A percentile compares a stretch with the other conserved stretches of the same genome.
Evolutionary conservation across 2,113 vertebrate genomes (phyloP).

Genomic region (Oreotrochilus melanogaster): DNA sequence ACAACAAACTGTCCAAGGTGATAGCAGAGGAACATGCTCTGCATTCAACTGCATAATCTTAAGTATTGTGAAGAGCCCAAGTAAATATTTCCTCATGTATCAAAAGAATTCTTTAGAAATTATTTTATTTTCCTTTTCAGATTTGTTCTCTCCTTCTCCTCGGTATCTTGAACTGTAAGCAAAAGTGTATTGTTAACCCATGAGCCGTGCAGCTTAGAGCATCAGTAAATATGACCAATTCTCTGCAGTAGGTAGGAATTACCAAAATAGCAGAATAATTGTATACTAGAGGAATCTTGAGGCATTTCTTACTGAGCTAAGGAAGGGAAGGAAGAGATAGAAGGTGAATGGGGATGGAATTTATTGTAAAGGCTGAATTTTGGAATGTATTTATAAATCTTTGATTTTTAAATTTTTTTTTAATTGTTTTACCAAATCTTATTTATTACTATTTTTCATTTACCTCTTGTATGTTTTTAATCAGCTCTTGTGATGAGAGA

Average conservation of each 20-base stretch:
- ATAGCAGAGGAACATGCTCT: not conserved
- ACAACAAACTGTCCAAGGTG: not conserved
- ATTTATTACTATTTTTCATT: conserved; percentile 23
- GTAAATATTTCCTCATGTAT: not conserved
- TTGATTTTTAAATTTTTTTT: not conserved
- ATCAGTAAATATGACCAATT: not conserved
- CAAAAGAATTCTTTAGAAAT: not conserved
- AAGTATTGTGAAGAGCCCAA: not conserved
- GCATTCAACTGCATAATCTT: not conserved
- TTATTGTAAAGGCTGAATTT: not conserved
- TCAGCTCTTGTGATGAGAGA: not conserved
- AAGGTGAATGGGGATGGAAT: not conserved
- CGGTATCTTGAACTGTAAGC: not conserved
- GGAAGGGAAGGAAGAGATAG: not conserved
- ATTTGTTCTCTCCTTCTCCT: not conserved
- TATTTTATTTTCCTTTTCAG: not conserved
- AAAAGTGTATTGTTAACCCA: not conserved
- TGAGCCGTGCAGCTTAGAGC: conserved; percentile 8
- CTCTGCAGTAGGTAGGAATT: not conserved
- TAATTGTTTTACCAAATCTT: conserved; percentile 1
- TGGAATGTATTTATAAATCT: not conserved
- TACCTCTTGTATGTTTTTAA: not conserved
- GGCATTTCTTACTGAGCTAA: not conserved
- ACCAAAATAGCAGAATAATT: not conserved
- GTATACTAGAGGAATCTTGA: not conserved